phyloP scores from a whole-genome alignment of 2,797 vertebrate genomes.

The Mustela erminea region DNA sequence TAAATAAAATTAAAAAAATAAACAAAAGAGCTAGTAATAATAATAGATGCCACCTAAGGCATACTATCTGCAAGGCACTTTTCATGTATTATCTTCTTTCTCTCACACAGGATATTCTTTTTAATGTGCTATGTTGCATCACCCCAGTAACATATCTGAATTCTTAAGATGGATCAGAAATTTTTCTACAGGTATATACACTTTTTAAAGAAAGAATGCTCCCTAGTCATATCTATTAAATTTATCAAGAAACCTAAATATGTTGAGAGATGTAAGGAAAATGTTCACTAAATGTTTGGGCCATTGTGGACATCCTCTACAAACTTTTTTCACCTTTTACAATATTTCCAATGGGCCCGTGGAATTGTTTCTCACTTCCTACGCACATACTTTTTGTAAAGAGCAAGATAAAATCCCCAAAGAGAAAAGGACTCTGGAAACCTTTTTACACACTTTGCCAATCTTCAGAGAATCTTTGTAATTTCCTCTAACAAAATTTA shows the following conservation, averaged over 20 bases:
- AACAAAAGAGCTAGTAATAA: background rate
- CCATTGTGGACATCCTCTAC: background rate
- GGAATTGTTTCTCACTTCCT: constrained; percentile 29
- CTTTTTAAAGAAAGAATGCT: background rate
- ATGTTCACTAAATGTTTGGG: background rate
- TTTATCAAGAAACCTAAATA: background rate
- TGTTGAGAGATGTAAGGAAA: constrained; percentile 3
- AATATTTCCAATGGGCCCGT: background rate
- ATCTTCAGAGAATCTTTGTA: constrained; percentile 12
- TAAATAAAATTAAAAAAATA: background rate
- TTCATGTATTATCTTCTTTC: background rate
- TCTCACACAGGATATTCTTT: background rate
- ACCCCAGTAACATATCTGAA: background rate
- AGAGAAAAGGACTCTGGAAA: constrained; percentile 17
- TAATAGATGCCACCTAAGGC: background rate
- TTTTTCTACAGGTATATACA: background rate
- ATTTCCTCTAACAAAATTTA: constrained; percentile 14
- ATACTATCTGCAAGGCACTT: background rate
- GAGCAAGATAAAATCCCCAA: constrained; percentile 16
- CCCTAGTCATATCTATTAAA: background rate
- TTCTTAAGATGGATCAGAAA: constrained; percentile 7
- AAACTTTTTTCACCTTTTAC: background rate
- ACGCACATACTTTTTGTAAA: background rate
- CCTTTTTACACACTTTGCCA: constrained; percentile 20
- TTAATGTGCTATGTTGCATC: background rate